These are phyloP conservation scores for Eupithecia tripunctaria DNA, from an alignment of 2,888 invertebrate species.

Conservation along the genomic window DNA sequence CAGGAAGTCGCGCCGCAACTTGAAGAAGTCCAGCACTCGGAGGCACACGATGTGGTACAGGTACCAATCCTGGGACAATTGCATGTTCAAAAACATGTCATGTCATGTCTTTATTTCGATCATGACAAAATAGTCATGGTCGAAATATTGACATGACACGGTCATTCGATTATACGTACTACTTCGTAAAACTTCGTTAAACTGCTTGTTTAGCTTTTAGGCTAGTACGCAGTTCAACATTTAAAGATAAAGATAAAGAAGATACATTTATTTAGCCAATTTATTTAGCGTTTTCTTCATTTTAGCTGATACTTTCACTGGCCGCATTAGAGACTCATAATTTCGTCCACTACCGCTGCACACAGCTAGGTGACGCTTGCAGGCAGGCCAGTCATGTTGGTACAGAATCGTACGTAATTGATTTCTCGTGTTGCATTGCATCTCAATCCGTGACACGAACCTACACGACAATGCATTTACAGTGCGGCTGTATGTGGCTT, in stretches of 20 bases:
- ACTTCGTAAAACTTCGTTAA: too few species aligned
- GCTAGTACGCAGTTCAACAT: neutral
- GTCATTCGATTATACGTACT: too few species aligned
- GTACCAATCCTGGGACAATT: slow-evolving; percentile 89
- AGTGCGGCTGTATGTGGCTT: neutral
- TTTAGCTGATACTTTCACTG: neutral
- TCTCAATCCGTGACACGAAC: neutral
- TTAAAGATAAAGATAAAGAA: too few species aligned
- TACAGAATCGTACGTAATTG: neutral
- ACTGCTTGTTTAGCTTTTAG: too few species aligned
- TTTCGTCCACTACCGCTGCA: neutral
- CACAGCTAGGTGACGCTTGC: neutral
- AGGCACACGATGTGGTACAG: slow-evolving; percentile 96
- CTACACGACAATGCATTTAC: neutral
- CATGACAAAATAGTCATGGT: too few species aligned
- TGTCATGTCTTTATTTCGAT: too few species aligned
- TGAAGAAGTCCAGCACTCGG: slow-evolving; percentile 96
- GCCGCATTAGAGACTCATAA: neutral
- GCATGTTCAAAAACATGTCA: too few species aligned
- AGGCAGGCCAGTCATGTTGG: neutral
- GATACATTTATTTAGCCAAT: too few species aligned
- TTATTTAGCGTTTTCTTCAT: too few species aligned
- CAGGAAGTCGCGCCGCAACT: slow-evolving; percentile 93
- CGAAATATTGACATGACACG: too few species aligned
- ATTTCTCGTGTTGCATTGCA: neutral